Conservation (phyloP, 2,888 invertebrate species). For the Rhagonycha fulva region DNA sequence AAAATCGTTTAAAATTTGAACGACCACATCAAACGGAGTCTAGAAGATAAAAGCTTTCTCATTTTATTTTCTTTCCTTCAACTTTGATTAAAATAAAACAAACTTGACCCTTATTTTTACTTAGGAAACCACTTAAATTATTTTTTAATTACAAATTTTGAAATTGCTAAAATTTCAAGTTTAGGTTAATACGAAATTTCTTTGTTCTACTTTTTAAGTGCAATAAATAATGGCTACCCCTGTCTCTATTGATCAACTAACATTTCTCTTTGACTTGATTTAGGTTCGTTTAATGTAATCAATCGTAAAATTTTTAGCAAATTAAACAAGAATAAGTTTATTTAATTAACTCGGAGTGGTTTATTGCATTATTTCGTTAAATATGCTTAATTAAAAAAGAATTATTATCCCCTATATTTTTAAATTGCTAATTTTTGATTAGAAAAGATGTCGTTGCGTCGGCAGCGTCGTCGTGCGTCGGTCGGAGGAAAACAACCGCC, state of each 20-base stretch:
- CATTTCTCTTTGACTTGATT: conserved; percentile 2
- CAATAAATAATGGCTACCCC: conserved; percentile 3
- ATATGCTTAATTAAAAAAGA: background rate
- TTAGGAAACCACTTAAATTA: background rate
- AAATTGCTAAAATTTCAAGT: background rate
- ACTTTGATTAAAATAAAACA: background rate
- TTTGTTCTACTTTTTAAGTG: background rate
- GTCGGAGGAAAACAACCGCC: background rate
- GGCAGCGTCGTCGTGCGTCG: too few relatives aligned
- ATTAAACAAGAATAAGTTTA: background rate
- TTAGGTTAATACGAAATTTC: background rate
- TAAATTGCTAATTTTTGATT: background rate
- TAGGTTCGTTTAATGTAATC: background rate
- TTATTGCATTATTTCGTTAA: background rate
- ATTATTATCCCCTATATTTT: background rate
- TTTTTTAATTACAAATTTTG: background rate
- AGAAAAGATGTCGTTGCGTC: background rate
- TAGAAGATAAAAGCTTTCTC: background rate
- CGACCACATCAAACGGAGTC: background rate
- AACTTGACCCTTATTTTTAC: background rate
- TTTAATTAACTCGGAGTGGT: background rate
- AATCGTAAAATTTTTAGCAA: background rate
- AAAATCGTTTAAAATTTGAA: background rate
- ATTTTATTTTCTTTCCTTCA: background rate
- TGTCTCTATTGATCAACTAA: conserved; percentile 1